Percentiles rank a stretch among this genome's conserved stretches.
Evolutionary conservation across 2,888 invertebrate genomes (phyloP).

Genomic region (Bugula neritina): DNA sequence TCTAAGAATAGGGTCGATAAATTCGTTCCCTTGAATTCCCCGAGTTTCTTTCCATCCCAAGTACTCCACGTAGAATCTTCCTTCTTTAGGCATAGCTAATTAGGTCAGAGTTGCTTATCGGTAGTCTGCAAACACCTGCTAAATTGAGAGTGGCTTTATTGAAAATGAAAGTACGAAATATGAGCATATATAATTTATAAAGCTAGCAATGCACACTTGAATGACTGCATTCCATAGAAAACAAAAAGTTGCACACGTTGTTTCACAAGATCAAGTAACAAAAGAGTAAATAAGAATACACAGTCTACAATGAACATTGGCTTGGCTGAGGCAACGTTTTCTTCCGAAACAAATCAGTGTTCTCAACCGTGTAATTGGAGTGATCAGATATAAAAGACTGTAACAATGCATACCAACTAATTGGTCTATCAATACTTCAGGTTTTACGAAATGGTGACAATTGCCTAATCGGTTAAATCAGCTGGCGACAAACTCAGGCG

Average conservation of each 20-base stretch:
- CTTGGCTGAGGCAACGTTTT: neutral
- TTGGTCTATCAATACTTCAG: neutral
- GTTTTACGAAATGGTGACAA: no score
- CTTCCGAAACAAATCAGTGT: neutral
- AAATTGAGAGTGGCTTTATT: neutral
- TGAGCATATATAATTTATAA: neutral
- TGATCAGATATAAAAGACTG: neutral
- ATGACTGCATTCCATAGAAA: neutral
- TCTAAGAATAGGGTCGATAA: conserved; percentile 74
- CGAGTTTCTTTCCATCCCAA: conserved; percentile 91
- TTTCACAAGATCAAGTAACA: neutral
- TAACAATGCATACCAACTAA: neutral
- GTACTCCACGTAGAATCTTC: conserved; percentile 61
- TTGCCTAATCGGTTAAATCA: no score
- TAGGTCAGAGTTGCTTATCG: no score
- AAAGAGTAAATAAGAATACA: neutral
- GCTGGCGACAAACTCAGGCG: no score
- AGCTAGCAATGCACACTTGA: neutral
- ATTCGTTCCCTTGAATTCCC: conserved; percentile 77
- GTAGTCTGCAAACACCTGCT: neutral
- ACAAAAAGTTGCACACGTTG: neutral
- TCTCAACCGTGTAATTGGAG: neutral
- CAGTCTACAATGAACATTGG: neutral
- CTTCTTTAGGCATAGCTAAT: conserved; percentile 38
- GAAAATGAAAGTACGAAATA: neutral